Evolutionary conservation across 2,888 invertebrate species (phyloP).

Genomic region (Ophion slaviceki): DNA sequence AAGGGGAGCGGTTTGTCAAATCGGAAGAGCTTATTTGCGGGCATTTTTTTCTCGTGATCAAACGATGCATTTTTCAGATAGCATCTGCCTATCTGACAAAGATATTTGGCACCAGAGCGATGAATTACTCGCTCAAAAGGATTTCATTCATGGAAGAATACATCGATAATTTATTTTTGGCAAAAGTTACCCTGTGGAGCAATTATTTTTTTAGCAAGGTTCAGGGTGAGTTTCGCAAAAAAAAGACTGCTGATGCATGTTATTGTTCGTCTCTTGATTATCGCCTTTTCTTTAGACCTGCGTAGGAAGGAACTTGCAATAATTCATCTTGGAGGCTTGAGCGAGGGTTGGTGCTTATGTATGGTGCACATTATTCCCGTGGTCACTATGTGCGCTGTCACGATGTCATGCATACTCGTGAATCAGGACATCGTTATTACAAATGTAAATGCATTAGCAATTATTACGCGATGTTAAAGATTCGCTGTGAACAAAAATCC

Average conservation of each 20-base stretch:
- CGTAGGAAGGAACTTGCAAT: slow-evolving; percentile 70
- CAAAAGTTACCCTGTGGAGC: slow-evolving; percentile 74
- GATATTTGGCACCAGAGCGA: slow-evolving; percentile 71
- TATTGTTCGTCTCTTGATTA: neutral
- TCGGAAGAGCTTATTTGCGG: neutral
- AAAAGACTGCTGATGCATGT: neutral
- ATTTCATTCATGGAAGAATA: slow-evolving; percentile 74
- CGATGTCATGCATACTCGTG: slow-evolving; percentile 69
- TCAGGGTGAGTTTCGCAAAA: slow-evolving; percentile 59
- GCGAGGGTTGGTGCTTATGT: slow-evolving; percentile 73
- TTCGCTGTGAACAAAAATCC: neutral
- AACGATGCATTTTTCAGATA: slow-evolving; percentile 64
- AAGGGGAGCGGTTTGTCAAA: neutral
- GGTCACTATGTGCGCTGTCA: slow-evolving; percentile 68
- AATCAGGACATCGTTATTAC: slow-evolving; percentile 66
- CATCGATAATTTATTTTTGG: slow-evolving; percentile 73
- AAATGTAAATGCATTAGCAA: slow-evolving; percentile 62
- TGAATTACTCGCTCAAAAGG: slow-evolving; percentile 72
- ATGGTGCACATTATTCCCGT: slow-evolving; percentile 74
- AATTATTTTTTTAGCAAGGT: slow-evolving; percentile 71
- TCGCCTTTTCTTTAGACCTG: slow-evolving; percentile 58
- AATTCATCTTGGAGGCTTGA: slow-evolving; percentile 71
- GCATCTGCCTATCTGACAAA: slow-evolving; percentile 73
- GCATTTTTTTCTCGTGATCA: neutral
- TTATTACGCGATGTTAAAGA: neutral